These are phyloP conservation scores for Amphimallon solstitiale DNA, from an alignment of 2,888 invertebrate species.

Conservation along the genomic window DNA sequence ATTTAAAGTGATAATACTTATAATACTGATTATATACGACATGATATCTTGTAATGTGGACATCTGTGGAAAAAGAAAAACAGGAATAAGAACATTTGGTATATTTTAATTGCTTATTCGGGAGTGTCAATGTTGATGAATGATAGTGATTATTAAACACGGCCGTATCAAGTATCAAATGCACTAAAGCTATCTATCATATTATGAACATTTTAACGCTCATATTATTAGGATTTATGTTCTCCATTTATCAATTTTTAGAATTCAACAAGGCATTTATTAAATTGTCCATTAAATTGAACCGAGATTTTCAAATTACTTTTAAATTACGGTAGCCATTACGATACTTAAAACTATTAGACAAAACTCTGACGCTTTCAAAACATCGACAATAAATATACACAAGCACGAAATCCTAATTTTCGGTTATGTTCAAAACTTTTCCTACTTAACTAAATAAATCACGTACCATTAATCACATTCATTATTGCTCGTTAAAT, in stretches of 20 bases:
- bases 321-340: slow-evolving; percentile 28
- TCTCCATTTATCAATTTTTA: slow-evolving; percentile 35
- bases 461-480: slow-evolving; percentile 16
- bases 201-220: slow-evolving; percentile 26
- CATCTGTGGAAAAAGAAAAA: no score
- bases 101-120: slow-evolving; percentile 40
- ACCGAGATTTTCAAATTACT: slow-evolving; percentile 18
- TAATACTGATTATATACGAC: no score
- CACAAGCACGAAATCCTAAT: slow-evolving; percentile 4
- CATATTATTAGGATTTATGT: slow-evolving; percentile 26
- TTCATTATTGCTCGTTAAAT: slow-evolving; percentile 17
- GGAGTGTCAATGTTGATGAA: slow-evolving; percentile 45
- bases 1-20: no score
- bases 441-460: not conserved
- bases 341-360: slow-evolving; percentile 12
- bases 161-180: slow-evolving; percentile 38
- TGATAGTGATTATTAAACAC: slow-evolving; percentile 43
- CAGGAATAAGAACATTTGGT: not conserved
- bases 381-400: slow-evolving; percentile 2
- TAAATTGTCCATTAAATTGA: slow-evolving; percentile 17
- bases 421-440: not conserved
- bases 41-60: no score
- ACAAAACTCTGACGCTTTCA: not conserved
- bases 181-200: slow-evolving; percentile 29
- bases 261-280: slow-evolving; percentile 31